Conservation (phyloP, 2,113 vertebrate species). For the Pseudorhombus dupliciocellatus region DNA sequence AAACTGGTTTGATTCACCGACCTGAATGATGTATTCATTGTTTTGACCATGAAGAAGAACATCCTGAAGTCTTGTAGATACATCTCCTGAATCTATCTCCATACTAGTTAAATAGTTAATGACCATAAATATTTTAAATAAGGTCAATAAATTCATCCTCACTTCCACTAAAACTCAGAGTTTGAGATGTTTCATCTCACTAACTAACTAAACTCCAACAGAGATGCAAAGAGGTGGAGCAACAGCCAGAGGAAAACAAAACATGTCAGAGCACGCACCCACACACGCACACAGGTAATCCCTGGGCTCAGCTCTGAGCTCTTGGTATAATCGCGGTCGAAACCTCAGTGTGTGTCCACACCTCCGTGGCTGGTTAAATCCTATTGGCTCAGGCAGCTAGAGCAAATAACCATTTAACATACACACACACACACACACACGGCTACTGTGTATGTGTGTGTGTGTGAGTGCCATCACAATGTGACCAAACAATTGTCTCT, state of each 20-base stretch:
- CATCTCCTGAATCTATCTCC: no score
- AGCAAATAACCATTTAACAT: constrained; percentile 75
- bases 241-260: background rate
- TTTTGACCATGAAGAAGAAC: no score
- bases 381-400: constrained; percentile 74
- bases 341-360: constrained; percentile 63
- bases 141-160: background rate
- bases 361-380: constrained; percentile 70
- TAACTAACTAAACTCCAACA: constrained; percentile 2
- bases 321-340: constrained; percentile 59
- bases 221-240: background rate
- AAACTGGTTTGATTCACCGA: background rate
- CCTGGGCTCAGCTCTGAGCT: constrained; percentile 52
- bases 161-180: no score
- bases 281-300: constrained; percentile 51
- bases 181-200: background rate
- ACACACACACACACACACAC: constrained; percentile 54
- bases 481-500: constrained; percentile 61
- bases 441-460: constrained; percentile 11
- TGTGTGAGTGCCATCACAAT: constrained; percentile 23
- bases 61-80: no score
- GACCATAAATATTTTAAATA: no score
- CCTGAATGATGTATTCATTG: no score
- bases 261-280: background rate
- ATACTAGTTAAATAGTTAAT: no score